A percentile compares a stretch with the other conserved stretches of the same genome.
phyloP scores from a whole-genome alignment of 2,113 vertebrate genomes.

The Oophaga pumilio region DNA sequence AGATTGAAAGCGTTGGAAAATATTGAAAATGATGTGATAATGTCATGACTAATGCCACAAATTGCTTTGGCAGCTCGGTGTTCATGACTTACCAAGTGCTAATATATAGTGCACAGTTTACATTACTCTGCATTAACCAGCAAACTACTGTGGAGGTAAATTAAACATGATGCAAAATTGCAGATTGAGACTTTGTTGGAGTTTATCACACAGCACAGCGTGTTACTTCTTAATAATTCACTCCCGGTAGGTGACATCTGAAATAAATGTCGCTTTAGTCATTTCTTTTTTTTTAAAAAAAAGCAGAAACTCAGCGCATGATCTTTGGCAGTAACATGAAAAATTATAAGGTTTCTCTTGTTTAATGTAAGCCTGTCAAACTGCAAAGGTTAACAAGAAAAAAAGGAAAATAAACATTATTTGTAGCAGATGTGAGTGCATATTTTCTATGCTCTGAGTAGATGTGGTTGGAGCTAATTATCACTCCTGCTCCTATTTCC shows the following conservation, averaged over 20 bases:
- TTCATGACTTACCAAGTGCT: constrained; percentile 23
- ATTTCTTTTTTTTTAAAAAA: neutral
- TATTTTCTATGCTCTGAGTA: neutral
- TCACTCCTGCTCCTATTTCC: neutral
- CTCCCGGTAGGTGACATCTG: constrained; percentile 29
- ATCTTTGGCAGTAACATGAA: neutral
- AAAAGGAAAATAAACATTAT: neutral
- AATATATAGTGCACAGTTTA: constrained; percentile 35
- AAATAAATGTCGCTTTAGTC: constrained; percentile 5
- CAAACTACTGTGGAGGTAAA: constrained; percentile 32
- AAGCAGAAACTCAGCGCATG: neutral
- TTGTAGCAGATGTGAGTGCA: neutral
- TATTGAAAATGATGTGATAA: constrained; percentile 47
- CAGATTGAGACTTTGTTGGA: constrained; percentile 31
- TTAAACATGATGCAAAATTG: constrained; percentile 40
- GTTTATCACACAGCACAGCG: constrained; percentile 16
- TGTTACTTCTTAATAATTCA: constrained; percentile 33
- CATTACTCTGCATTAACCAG: constrained; percentile 37
- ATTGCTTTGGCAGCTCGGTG: constrained; percentile 14
- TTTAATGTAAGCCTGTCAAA: neutral
- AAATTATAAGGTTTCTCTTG: neutral
- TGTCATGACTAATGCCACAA: constrained; percentile 31
- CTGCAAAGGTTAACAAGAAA: neutral
- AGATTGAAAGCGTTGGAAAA: constrained; percentile 24
- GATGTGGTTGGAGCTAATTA: neutral